Evolutionary conservation across 2,888 invertebrate species (phyloP).

Genomic region (Himalopsyche japonica): DNA sequence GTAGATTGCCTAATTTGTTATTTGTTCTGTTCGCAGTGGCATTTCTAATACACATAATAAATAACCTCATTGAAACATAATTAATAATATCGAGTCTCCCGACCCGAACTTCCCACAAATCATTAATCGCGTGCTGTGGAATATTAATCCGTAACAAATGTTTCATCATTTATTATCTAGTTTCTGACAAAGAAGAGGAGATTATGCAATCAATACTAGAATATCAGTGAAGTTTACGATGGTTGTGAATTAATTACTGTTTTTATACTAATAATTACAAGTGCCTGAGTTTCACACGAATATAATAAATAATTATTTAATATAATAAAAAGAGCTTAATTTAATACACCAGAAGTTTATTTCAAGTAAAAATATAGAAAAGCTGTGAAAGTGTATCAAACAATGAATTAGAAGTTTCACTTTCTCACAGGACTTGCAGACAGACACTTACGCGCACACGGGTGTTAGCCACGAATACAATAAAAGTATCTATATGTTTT

Average conservation of each 20-base stretch:
- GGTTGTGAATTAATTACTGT: not conserved
- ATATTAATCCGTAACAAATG: constrained; percentile 18
- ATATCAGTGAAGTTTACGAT: not conserved
- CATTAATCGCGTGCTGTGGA: constrained; percentile 12
- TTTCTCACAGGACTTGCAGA: no score
- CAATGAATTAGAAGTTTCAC: no score
- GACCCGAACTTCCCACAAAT: constrained; percentile 9
- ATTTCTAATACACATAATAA: not conserved
- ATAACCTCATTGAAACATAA: not conserved
- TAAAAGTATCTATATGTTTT: no score
- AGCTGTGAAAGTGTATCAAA: no score
- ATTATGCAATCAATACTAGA: not conserved
- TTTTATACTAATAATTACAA: not conserved
- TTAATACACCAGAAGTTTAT: no score
- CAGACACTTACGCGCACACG: no score
- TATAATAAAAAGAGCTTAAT: no score
- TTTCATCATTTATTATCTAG: constrained; percentile 7
- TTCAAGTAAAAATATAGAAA: no score
- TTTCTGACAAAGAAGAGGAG: not conserved
- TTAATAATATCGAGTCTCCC: not conserved
- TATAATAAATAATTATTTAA: no score
- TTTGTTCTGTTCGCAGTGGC: not conserved
- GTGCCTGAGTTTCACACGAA: no score
- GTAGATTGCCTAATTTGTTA: not conserved
- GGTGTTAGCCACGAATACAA: no score